A percentile compares a stretch with the other conserved stretches of the same genome.
These are phyloP conservation scores for Upupa epops DNA, from an alignment of 2,113 vertebrate species.

Conservation along the genomic window DNA sequence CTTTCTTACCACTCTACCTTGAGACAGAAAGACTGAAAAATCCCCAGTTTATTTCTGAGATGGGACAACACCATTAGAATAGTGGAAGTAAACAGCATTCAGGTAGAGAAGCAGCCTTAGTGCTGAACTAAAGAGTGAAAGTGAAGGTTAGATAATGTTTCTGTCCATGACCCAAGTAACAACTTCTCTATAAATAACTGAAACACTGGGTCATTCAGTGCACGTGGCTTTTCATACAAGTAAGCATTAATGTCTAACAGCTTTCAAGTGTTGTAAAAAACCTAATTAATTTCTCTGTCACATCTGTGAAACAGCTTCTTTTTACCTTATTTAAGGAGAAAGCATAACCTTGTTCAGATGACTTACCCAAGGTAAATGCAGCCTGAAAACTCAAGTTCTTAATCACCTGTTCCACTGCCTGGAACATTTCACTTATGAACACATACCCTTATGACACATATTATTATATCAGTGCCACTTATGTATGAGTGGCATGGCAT, in stretches of 20 bases:
- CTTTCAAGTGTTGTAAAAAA: background rate
- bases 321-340: background rate
- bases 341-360: background rate
- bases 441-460: fast-evolving
- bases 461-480: background rate
- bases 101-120: background rate
- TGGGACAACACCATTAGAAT: background rate
- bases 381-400: background rate
- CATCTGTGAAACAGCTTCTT: background rate
- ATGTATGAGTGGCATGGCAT: background rate
- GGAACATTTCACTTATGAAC: background rate
- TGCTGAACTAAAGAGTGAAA: background rate
- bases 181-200: background rate
- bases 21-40: background rate
- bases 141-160: background rate
- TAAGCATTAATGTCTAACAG: background rate
- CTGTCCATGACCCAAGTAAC: background rate
- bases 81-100: background rate
- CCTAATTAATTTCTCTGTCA: background rate
- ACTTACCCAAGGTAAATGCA: background rate
- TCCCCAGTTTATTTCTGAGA: background rate
- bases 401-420: background rate
- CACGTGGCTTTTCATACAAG: background rate
- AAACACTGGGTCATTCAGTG: background rate
- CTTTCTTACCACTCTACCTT: background rate